These are phyloP conservation scores for Dilophus febrilis DNA, from an alignment of 2,888 invertebrate species.

Conservation along the genomic window DNA sequence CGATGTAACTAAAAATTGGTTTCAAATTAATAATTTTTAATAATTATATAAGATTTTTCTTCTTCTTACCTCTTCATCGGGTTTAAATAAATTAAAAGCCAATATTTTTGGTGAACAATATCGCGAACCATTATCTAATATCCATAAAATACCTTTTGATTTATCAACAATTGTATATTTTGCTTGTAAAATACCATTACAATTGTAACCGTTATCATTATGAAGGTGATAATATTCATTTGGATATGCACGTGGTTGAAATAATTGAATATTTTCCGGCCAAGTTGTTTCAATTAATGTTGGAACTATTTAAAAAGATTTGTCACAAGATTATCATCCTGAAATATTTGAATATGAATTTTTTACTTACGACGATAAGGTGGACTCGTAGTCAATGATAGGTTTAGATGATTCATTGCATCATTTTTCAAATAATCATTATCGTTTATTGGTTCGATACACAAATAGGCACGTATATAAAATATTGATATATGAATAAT, in stretches of 20 bases:
- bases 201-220: slow-evolving; percentile 4
- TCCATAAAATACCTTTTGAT: slow-evolving; percentile 10
- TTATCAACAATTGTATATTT: slow-evolving; percentile 11
- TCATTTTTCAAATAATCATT: neutral
- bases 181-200: slow-evolving; percentile 10
- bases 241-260: slow-evolving; percentile 11
- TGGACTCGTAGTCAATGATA: neutral
- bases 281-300: slow-evolving; percentile 14
- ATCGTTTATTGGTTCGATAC: slow-evolving; percentile 7
- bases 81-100: slow-evolving; percentile 10
- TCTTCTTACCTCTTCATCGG: slow-evolving; percentile 12
- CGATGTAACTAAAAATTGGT: slow-evolving; percentile 3
- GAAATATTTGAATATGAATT: too few species aligned
- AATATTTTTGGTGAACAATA: slow-evolving; percentile 12
- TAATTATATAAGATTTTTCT: too few species aligned
- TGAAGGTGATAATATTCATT: slow-evolving; percentile 4
- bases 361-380: neutral
- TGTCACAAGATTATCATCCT: neutral
- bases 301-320: too few species aligned
- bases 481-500: slow-evolving; percentile 10
- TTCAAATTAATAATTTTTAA: neutral
- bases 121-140: slow-evolving; percentile 12
- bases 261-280: slow-evolving; percentile 13
- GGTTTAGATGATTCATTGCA: neutral
- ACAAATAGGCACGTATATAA: slow-evolving; percentile 12